Conservation (phyloP, 2,888 invertebrate genomes). For the Patella caerulea region DNA sequence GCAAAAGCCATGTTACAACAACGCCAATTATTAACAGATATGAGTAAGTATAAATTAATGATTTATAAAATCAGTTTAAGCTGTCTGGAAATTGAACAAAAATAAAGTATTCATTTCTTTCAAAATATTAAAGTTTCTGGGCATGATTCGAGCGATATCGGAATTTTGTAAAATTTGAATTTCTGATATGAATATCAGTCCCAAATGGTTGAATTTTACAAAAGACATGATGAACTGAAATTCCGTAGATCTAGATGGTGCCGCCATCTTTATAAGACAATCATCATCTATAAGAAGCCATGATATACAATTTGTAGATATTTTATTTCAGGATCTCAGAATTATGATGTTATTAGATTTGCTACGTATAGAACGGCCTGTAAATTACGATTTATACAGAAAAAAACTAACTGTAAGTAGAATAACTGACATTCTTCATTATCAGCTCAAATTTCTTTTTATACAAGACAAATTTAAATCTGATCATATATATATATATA, state of each 20-base stretch:
- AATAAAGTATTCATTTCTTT: too few species aligned
- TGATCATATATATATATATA: too few species aligned
- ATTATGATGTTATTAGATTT: constrained; percentile 94
- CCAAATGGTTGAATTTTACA: too few species aligned
- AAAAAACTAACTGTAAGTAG: constrained; percentile 93
- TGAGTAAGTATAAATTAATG: constrained; percentile 57
- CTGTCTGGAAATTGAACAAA: too few species aligned
- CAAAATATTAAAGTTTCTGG: too few species aligned
- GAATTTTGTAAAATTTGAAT: too few species aligned
- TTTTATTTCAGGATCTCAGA: constrained; percentile 64
- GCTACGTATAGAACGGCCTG: constrained; percentile 98
- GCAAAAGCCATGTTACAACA: constrained; percentile 60
- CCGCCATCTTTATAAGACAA: too few species aligned
- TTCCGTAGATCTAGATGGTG: too few species aligned
- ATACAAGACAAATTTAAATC: background rate
- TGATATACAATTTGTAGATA: background rate
- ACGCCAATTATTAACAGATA: constrained; percentile 63
- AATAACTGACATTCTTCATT: background rate
- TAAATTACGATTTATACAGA: constrained; percentile 97
- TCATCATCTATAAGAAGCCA: background rate
- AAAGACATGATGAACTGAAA: too few species aligned
- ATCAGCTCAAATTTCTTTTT: background rate
- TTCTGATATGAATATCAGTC: too few species aligned
- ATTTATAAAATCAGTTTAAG: too few species aligned
- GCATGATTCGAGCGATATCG: too few species aligned